Conservation (phyloP, 2,888 invertebrate species). For the Microctonus brassicae region DNA sequence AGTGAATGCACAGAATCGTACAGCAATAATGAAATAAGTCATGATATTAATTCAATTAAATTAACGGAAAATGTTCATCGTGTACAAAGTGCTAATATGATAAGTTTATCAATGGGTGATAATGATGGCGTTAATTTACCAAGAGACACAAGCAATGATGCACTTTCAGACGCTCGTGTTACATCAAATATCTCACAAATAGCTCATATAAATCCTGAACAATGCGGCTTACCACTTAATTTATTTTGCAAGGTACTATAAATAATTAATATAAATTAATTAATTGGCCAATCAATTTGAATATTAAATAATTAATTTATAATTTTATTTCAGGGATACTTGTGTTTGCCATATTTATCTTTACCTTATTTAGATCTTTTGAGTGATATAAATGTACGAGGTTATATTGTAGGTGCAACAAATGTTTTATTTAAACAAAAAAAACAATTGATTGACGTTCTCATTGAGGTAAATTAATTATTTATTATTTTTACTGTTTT, state of each 20-base stretch:
- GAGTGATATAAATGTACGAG: slow-evolving; percentile 86
- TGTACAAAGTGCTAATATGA: slow-evolving; percentile 63
- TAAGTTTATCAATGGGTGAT: slow-evolving; percentile 63
- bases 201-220: slow-evolving; percentile 77
- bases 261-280: slow-evolving; percentile 8
- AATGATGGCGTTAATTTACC: slow-evolving; percentile 73
- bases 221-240: slow-evolving; percentile 89
- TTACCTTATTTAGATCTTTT: slow-evolving; percentile 94
- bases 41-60: slow-evolving; percentile 51
- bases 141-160: slow-evolving; percentile 79
- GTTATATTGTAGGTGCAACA: slow-evolving; percentile 95
- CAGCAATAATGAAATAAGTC: slow-evolving; percentile 41
- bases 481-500: slow-evolving; percentile 9
- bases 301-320: neutral
- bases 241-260: slow-evolving; percentile 81
- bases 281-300: neutral
- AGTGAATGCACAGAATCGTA: slow-evolving; percentile 31
- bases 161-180: slow-evolving; percentile 72
- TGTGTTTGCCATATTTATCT: slow-evolving; percentile 96
- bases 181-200: slow-evolving; percentile 76
- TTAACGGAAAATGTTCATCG: slow-evolving; percentile 59
- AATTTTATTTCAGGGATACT: slow-evolving; percentile 77
- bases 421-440: slow-evolving; percentile 98
- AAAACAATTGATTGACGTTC: slow-evolving; percentile 89
- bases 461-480: slow-evolving; percentile 79